Evolutionary conservation across 2,888 invertebrate genomes (phyloP).

Genomic region (Strigamia maritima): DNA sequence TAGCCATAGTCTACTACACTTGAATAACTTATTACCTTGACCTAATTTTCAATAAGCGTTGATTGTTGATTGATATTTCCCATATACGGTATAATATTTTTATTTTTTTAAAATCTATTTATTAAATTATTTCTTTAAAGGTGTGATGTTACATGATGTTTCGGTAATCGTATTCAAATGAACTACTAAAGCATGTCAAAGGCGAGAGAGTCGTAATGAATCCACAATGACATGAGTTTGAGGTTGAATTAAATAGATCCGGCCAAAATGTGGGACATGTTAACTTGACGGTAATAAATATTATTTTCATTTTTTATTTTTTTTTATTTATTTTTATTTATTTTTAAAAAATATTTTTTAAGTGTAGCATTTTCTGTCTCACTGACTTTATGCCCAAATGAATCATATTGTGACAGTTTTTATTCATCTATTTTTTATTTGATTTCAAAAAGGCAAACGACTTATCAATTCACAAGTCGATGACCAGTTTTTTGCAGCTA

Average conservation of each 20-base stretch:
- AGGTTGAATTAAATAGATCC: neutral
- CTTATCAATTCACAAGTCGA: neutral
- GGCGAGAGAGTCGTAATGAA: neutral
- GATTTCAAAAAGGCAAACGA: neutral
- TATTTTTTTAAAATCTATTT: neutral
- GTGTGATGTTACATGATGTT: neutral
- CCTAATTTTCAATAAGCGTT: neutral
- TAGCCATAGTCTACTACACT: constrained; percentile 5
- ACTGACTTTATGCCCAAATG: no score
- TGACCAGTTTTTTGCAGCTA: neutral
- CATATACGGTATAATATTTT: neutral
- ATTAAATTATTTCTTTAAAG: neutral
- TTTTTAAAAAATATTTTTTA: no score
- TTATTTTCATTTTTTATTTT: no score
- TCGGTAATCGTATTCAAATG: neutral
- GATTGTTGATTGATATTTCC: no score
- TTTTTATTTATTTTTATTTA: no score
- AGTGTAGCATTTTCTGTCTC: no score
- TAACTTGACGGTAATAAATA: neutral
- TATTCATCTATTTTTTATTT: neutral
- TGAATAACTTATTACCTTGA: constrained; percentile 1
- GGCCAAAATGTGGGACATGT: neutral
- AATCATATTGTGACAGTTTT: neutral
- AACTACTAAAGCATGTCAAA: neutral
- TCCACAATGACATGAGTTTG: neutral